These are phyloP conservation scores for Clistopyga incitator DNA, from an alignment of 2,888 invertebrate genomes.

Conservation along the genomic window DNA sequence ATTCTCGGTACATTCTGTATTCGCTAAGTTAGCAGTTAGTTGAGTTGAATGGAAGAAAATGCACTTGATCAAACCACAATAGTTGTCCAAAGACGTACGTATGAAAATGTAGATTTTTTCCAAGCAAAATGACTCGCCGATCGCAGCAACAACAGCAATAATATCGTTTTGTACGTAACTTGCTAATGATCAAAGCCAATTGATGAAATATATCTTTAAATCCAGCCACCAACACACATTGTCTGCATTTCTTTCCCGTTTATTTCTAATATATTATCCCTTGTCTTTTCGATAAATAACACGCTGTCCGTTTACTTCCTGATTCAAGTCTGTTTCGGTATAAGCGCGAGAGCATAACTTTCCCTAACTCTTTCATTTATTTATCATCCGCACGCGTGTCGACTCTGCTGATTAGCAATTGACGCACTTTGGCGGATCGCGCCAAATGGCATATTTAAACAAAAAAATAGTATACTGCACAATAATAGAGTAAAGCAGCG, in stretches of 20 bases:
- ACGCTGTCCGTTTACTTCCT: constrained; percentile 16
- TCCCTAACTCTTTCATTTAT: constrained; percentile 32
- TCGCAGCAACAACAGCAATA: constrained; percentile 29
- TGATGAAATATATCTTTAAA: constrained; percentile 72
- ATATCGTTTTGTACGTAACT: constrained; percentile 30
- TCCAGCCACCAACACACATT: constrained; percentile 88
- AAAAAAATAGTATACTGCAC: constrained; percentile 19
- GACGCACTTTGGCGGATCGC: constrained; percentile 14
- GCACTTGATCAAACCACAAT: constrained; percentile 42
- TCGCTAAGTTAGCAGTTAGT: constrained; percentile 13
- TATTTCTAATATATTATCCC: constrained; percentile 25
- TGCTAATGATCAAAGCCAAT: constrained; percentile 66
- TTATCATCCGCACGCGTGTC: constrained; percentile 37
- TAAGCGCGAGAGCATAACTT: constrained; percentile 51
- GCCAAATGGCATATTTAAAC: constrained; percentile 19
- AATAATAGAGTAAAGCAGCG: constrained; percentile 27
- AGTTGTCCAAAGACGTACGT: constrained; percentile 56
- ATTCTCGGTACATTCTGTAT: constrained; percentile 11
- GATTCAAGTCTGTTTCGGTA: constrained; percentile 39
- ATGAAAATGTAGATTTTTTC: constrained; percentile 46
- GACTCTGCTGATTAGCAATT: constrained; percentile 15
- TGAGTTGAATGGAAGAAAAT: constrained; percentile 27
- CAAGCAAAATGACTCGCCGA: constrained; percentile 41
- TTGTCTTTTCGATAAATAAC: constrained; percentile 38
- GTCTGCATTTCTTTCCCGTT: constrained; percentile 85